Evolutionary conservation across 2,113 vertebrate species (phyloP), one percentile per base, ranked within the genome.

Genomic region (Mohoua ochrocephala): DNA sequence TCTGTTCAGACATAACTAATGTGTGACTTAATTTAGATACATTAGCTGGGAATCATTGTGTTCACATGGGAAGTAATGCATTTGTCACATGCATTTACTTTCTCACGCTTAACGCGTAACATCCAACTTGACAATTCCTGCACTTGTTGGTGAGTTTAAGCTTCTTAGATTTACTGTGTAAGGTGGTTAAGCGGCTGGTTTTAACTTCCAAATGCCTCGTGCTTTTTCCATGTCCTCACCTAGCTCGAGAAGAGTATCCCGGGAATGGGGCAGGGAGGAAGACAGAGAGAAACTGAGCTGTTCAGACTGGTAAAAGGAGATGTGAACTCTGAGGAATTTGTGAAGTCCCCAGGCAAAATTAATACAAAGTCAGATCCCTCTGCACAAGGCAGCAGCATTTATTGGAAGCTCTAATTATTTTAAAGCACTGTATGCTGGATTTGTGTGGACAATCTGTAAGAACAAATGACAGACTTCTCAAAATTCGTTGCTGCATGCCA

Each of bases 1-100:
- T 94, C 44, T 96, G n/a, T 70, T 90, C 76, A 91, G 82, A 90
- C 64, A n/a, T 88, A 90, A 91, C 71, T 80, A 94, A 87, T 83
- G 33, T 39, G 19, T 70, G 59, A 67, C 63, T 93, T 94, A 65
- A 88, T 93, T 93, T 69, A 61, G 81, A 60, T 75, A 23, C 7
- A 19, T 78, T 89, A 89, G 54, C 70, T 33, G 41, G 49, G 59
- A 90, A 76, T 87, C 49, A 24, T 76, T 89, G 13, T 24, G 39
- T 94, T 94, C 82, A 70, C 53, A 70, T 79, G 54, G 63, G 37
- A 87, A 94, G 35, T 83, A 93, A 77, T 28, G 81, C 24, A 28
- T 94, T 95, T 93, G 74, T 93, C 75, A 73, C 42, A 37, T 85
- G 15, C 65, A 47, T 86, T 90, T 89, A 53, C 56, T 91, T 94